phyloP scores from a whole-genome alignment of 2,888 invertebrate species.

The Tenthredo amoena region DNA sequence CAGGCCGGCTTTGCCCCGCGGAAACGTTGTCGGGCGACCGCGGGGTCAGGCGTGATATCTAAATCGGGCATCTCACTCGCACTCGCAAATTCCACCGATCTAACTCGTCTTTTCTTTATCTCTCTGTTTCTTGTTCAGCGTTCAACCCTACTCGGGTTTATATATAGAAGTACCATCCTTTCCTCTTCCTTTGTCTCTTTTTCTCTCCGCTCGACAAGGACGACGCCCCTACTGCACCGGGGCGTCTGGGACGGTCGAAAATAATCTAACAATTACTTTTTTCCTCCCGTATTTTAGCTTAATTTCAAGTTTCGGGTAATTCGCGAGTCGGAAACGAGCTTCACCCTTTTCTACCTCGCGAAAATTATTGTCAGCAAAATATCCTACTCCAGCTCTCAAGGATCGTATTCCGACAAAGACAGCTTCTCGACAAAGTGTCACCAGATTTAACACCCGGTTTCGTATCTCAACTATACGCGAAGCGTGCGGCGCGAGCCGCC shows the following conservation, averaged over 20 bases:
- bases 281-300: not conserved
- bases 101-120: conserved; percentile 41
- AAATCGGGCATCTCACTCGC: conserved; percentile 58
- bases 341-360: not conserved
- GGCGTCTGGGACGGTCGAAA: too few species aligned
- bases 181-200: conserved; percentile 37
- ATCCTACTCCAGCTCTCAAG: not conserved
- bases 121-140: not conserved
- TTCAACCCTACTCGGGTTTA: not conserved
- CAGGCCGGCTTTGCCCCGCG: conserved; percentile 52
- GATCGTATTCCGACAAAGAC: not conserved
- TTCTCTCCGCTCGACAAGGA: not conserved
- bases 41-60: conserved; percentile 66
- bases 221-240: conserved; percentile 12
- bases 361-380: not conserved
- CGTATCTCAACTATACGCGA: not conserved
- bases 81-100: conserved; percentile 34
- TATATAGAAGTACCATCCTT: conserved; percentile 53
- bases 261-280: not conserved
- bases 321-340: not conserved
- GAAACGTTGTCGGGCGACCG: conserved; percentile 56
- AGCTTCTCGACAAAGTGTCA: conserved; percentile 37
- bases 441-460: conserved; percentile 37
- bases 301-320: not conserved
- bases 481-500: conserved; percentile 45